Evolutionary conservation across 2,888 invertebrate genomes (phyloP), one percentile per base, ranked within the genome.

Genomic region (Tipula vernalis): DNA sequence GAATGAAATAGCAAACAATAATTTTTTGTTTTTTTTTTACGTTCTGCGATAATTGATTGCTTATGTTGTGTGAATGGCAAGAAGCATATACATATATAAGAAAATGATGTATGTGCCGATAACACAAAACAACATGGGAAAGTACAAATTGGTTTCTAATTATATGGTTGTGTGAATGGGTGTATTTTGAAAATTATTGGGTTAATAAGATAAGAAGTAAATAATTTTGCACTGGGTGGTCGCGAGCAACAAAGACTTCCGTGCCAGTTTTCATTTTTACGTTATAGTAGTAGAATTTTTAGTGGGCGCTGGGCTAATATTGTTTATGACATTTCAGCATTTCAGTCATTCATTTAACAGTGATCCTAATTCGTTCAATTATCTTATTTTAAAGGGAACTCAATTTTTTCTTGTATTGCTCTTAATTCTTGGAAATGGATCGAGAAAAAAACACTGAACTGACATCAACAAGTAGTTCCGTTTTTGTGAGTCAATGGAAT

Each of bases 81-180:
- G 5, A 71, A 71, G 28, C 18, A 28, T 5, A 47, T 3, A n/a
- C 18, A 28, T 5, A 28, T 5, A 71, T 8, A 71, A 71, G 28
- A 71, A 71, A 71, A 71, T 71, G 71, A 71, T 71, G 71, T 28
- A 71, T 71, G 71, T 71, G 71, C 71, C 71, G 71, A 71, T 71
- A 71, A 71, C 71, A 71, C 28, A 71, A 71, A 71, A 71, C 71
- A 71, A 71, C 71, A 71, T 71, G 71, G 71, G 71, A 71, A 71
- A 8, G 28, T 71, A 71, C 71, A 71, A 71, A 71, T 71, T 71
- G 71, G 71, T 10, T 71, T 71, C 71, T 71, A 71, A 71, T 71
- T 71, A 71, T 71, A 71, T 71, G 71, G 71, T 71, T 71, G 71
- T 71, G 71, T 71, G 71, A 71, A 71, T 71, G 71, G 71, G 71